Evolutionary conservation across 2,113 vertebrate genomes (phyloP), one percentile per base, ranked within the genome.

Genomic region (Pteruthius melanotis): DNA sequence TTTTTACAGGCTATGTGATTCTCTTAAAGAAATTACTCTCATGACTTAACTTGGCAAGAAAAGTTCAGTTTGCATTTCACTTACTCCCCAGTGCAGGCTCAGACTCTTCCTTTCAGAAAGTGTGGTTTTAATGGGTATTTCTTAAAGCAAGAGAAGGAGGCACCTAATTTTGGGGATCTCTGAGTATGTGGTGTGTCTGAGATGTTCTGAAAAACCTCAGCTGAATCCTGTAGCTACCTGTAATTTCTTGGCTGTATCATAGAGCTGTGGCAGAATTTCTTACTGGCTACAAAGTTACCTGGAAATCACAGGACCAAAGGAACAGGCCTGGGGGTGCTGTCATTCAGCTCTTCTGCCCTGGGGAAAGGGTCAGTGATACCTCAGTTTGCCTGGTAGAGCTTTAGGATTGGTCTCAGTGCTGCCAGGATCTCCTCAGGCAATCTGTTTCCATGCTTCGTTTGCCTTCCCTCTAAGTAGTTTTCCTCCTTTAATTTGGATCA

Each of bases 371-470:
- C 52, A 12, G 13, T 70, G 33, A 8, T 6, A 37, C 33, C 39
- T 50, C 7, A 0, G 31, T 80, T 52, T 49, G 44, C 27, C 42
- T 52, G 40, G 10, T 4, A 12, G 59, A 80, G n/a, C 22, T 61
- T 83, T 0, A 4, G 39, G 26, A 9, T 15, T 2, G 11, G n/a
- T 28, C 22, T 72, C 31, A 0, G 1, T 52, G 50, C 54, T 89
- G 54, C 59, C 20, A 2, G n/a, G 15, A 64, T 72, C 44, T 71
- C 85, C 78, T 83, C 57, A 22, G 78, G 75, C 75, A 24, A 3
- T 77, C n/a, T 33, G 13, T 72, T 92, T 59, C 53, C 2, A 1
- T 31, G 28, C 45, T 77, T 86, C 31, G 7, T 56, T 76, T 91
- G 42, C 24, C 24, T 68, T 89, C 37, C 50, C 23, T 40, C 44